A percentile compares a stretch with the other conserved stretches of the same genome.
phyloP scores from a whole-genome alignment of 2,888 invertebrate genomes.

The Carabus problematicus region DNA sequence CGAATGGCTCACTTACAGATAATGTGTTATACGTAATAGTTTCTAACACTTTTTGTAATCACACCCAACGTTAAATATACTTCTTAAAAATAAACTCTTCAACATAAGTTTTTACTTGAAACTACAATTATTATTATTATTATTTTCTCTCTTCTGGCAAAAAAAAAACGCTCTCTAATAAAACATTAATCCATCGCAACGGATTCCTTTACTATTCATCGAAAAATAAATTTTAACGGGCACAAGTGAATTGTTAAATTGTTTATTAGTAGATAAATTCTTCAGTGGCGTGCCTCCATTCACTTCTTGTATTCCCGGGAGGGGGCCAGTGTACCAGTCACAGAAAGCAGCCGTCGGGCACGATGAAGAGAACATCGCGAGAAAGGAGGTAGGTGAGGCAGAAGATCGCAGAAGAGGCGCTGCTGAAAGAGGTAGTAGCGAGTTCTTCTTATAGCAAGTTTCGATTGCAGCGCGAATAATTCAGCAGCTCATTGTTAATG shows the following conservation, averaged over 20 bases:
- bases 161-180: not conserved
- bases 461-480: slow-evolving; percentile 38
- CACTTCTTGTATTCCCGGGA: not conserved
- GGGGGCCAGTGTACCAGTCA: not conserved
- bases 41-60: too few relatives aligned
- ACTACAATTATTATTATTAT: too few relatives aligned
- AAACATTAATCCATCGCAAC: slow-evolving; percentile 2
- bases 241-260: slow-evolving; percentile 38
- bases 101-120: too few relatives aligned
- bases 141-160: too few relatives aligned
- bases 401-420: not conserved
- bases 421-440: not conserved
- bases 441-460: slow-evolving; percentile 14
- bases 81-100: too few relatives aligned
- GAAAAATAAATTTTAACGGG: slow-evolving; percentile 38
- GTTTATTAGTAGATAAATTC: slow-evolving; percentile 35
- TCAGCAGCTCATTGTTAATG: slow-evolving; percentile 35
- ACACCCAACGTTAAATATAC: too few relatives aligned
- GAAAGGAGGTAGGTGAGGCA: not conserved
- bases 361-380: not conserved
- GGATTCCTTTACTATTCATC: slow-evolving; percentile 35
- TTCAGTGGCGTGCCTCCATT: not conserved
- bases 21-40: too few relatives aligned
- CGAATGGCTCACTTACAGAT: too few relatives aligned
- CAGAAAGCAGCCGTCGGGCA: not conserved